Evolutionary conservation across 2,888 invertebrate species (phyloP).

Genomic region (Tholera decimalis): DNA sequence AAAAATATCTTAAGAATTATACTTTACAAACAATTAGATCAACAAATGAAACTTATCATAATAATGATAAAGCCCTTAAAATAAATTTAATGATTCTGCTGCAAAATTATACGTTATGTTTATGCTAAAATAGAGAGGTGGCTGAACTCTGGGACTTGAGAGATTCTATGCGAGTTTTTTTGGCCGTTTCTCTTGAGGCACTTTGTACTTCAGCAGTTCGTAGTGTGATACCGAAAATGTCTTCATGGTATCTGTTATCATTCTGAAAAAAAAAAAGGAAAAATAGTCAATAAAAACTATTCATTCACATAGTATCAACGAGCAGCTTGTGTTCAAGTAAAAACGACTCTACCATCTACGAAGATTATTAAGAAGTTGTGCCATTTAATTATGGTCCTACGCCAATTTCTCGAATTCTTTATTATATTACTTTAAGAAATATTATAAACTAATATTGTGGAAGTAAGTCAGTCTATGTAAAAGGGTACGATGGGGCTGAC

Average conservation of each 20-base stretch:
- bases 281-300: not conserved
- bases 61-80: not conserved
- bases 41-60: constrained; percentile 16
- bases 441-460: too few relatives aligned
- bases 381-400: too few relatives aligned
- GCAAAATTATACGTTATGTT: not conserved
- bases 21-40: constrained; percentile 23
- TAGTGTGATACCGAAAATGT: constrained; percentile 98
- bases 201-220: constrained; percentile 97
- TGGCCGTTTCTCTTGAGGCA: constrained; percentile 95
- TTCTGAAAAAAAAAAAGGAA: constrained; percentile 92
- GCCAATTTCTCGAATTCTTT: too few relatives aligned
- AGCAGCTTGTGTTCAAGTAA: not conserved
- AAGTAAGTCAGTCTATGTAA: too few relatives aligned
- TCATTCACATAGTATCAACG: not conserved
- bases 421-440: too few relatives aligned
- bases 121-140: constrained; percentile 12
- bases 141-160: constrained; percentile 68
- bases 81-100: not conserved
- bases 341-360: too few relatives aligned
- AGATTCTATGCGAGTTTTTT: constrained; percentile 84
- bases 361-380: too few relatives aligned
- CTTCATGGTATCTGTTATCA: constrained; percentile 98
- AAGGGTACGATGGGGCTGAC: too few relatives aligned
- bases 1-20: constrained; percentile 24